These are phyloP conservation scores for Struthidea cinerea DNA, from an alignment of 2,113 vertebrate species.

Conservation along the genomic window DNA sequence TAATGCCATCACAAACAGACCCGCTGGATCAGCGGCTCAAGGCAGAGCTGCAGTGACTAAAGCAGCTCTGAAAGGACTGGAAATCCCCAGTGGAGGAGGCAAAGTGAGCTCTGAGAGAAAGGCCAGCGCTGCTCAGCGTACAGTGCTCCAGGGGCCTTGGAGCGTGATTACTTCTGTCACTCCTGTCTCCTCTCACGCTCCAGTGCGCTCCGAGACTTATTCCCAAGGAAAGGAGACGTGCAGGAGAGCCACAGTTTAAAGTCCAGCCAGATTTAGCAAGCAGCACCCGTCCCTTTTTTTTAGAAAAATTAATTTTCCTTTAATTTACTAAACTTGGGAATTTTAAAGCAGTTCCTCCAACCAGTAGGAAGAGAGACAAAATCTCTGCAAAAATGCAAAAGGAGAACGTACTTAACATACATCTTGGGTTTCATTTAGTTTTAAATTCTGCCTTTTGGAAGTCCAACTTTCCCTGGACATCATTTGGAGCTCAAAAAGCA, in stretches of 20 bases:
- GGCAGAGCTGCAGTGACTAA: not conserved
- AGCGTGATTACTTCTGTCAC: not conserved
- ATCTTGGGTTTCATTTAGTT: not conserved
- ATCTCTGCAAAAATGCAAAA: not conserved
- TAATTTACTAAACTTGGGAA: not conserved
- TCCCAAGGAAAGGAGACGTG: not conserved
- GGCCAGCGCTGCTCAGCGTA: not conserved
- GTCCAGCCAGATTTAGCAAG: not conserved
- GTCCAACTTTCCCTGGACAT: not conserved
- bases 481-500: not conserved
- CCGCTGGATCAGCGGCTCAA: not conserved
- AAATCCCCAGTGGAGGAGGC: not conserved
- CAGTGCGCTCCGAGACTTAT: not conserved
- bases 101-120: not conserved
- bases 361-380: not conserved
- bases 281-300: not conserved
- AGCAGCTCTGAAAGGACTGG: not conserved
- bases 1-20: fast-evolving
- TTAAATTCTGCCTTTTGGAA: not conserved
- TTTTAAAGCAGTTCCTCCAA: not conserved
- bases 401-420: not conserved
- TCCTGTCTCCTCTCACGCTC: not conserved
- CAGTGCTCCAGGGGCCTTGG: not conserved
- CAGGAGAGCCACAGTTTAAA: not conserved
- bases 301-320: not conserved